Evolutionary conservation across 2,888 invertebrate species (phyloP).

Genomic region (Nesidiocoris tenuis): DNA sequence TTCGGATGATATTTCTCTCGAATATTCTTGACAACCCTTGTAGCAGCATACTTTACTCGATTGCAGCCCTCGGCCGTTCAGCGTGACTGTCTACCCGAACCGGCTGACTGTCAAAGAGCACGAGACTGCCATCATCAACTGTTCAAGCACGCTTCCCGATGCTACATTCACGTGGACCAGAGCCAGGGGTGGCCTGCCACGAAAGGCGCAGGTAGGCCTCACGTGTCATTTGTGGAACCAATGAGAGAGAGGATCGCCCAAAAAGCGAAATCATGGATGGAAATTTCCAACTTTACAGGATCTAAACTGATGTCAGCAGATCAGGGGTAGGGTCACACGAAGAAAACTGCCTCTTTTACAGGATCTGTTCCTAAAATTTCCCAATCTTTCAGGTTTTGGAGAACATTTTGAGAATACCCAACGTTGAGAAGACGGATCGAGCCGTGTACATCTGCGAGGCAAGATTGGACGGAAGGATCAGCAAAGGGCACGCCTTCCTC

Average conservation of each 20-base stretch:
- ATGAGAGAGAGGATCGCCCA: no score
- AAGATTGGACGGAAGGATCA: slow-evolving; percentile 62
- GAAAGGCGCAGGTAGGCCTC: slow-evolving; percentile 23
- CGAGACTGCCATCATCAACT: slow-evolving; percentile 12
- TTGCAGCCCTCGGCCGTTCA: slow-evolving; percentile 4
- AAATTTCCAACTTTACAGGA: background rate
- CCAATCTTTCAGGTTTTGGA: slow-evolving; percentile 58
- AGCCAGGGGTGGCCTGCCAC: background rate
- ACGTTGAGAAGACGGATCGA: slow-evolving; percentile 63
- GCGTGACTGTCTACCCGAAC: background rate
- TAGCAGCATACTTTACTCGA: no score
- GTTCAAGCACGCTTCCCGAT: slow-evolving; percentile 8
- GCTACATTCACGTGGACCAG: slow-evolving; percentile 7
- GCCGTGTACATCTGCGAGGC: slow-evolving; percentile 84
- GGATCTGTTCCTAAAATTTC: no score
- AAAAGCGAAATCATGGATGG: no score
- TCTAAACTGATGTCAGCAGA: background rate
- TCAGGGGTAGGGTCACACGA: no score
- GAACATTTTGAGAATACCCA: slow-evolving; percentile 68
- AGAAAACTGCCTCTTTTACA: no score
- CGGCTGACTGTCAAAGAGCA: slow-evolving; percentile 13
- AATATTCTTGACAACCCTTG: no score
- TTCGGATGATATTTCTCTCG: no score
- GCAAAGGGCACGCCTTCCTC: background rate
- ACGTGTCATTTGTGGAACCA: no score